Percentiles rank a stretch among this genome's conserved stretches.
Evolutionary conservation across 2,888 invertebrate species (phyloP).

Genomic region (Drosophila anomalata): DNA sequence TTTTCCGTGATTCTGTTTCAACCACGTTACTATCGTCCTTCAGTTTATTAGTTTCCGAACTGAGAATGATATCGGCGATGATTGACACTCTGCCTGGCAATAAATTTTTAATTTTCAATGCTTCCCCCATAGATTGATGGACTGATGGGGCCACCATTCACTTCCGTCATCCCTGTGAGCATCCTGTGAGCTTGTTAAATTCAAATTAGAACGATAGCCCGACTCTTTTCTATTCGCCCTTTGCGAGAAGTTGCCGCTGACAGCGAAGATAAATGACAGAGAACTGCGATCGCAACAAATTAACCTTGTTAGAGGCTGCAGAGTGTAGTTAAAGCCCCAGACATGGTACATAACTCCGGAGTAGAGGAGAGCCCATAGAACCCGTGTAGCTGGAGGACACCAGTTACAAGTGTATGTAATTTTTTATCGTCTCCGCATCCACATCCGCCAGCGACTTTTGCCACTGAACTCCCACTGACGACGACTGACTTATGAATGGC

Average conservation of each 20-base stretch:
- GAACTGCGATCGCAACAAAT: constrained; percentile 81
- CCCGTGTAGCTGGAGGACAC: constrained; percentile 47
- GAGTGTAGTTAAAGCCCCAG: constrained; percentile 27
- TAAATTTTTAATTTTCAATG: constrained; percentile 82
- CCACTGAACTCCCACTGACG: constrained; percentile 49
- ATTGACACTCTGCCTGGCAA: constrained; percentile 81
- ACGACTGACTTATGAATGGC: constrained; percentile 76
- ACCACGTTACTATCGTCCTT: not conserved
- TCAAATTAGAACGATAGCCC: constrained; percentile 71
- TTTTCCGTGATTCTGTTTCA: not conserved
- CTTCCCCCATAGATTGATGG: constrained; percentile 41
- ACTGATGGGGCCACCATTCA: constrained; percentile 28
- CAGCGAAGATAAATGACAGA: constrained; percentile 81
- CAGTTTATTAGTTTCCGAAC: constrained; percentile 38
- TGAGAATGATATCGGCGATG: constrained; percentile 50
- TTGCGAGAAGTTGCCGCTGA: constrained; percentile 66
- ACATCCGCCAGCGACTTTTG: constrained; percentile 17
- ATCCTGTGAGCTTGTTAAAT: constrained; percentile 69
- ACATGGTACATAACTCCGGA: constrained; percentile 16
- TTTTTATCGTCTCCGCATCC: constrained; percentile 70
- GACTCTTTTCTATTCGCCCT: constrained; percentile 25
- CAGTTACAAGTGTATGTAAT: constrained; percentile 80
- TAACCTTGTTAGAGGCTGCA: constrained; percentile 82
- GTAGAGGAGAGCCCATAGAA: not conserved
- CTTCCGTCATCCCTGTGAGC: constrained; percentile 14